Percentiles rank a stretch among this genome's conserved stretches.
phyloP scores from a whole-genome alignment of 2,888 invertebrate species.

The Chrysotoxum bicinctum region DNA sequence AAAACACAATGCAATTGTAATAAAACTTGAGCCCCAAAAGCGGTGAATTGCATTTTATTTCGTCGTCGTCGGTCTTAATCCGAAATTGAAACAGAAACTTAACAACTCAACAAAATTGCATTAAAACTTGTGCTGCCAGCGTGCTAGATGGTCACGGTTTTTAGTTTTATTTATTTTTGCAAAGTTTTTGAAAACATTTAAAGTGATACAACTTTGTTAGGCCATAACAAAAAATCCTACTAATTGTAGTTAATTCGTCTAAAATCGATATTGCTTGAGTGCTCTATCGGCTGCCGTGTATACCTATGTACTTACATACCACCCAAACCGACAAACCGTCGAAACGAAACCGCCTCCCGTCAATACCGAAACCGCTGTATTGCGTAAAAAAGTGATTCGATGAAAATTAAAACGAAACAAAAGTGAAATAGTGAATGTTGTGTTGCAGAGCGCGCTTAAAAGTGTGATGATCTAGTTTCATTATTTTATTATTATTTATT shows the following conservation, averaged over 20 bases:
- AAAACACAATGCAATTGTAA: not conserved
- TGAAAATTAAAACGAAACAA: constrained; percentile 69
- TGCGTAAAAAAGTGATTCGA: constrained; percentile 69
- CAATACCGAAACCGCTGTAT: constrained; percentile 36
- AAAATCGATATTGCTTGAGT: not conserved
- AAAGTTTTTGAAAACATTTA: not conserved
- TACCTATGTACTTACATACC: not conserved
- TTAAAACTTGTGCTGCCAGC: not conserved
- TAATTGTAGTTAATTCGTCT: not conserved
- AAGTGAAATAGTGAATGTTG: constrained; percentile 71
- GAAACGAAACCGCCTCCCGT: constrained; percentile 23
- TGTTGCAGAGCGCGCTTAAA: constrained; percentile 38
- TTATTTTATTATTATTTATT: constrained; percentile 38
- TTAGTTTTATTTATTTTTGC: not conserved
- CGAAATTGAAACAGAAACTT: constrained; percentile 30
- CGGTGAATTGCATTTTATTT: constrained; percentile 32
- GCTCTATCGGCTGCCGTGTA: not conserved
- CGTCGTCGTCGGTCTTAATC: constrained; percentile 41
- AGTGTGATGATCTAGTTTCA: constrained; percentile 68
- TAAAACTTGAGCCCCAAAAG: not conserved
- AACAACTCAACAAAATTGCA: constrained; percentile 14
- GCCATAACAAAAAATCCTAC: not conserved
- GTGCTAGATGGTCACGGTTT: constrained; percentile 23
- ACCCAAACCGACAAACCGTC: constrained; percentile 19
- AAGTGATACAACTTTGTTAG: not conserved